Conservation (phyloP, 2,797 vertebrate species). For the Trematomus bernacchii region DNA sequence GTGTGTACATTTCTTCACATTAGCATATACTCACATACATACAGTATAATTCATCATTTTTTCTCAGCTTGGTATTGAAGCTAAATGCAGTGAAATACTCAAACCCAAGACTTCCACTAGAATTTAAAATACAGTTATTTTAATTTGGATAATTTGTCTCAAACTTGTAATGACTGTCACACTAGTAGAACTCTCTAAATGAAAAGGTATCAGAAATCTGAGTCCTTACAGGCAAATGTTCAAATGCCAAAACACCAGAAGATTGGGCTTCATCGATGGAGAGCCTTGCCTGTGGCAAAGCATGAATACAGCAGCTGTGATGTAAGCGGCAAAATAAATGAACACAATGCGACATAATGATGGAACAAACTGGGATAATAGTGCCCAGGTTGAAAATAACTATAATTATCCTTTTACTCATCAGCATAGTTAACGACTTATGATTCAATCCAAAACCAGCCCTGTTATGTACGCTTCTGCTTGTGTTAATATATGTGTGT, state of each 20-base stretch:
- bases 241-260: too few species aligned
- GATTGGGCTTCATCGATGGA: not conserved
- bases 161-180: not conserved
- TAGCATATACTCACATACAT: not conserved
- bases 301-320: conserved; percentile 27
- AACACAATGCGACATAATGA: conserved; percentile 38
- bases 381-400: conserved; percentile 31
- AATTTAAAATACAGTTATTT: not conserved
- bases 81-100: not conserved
- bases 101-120: not conserved
- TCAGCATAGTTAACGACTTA: conserved; percentile 38
- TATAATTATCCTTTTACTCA: conserved; percentile 49
- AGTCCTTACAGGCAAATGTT: not conserved
- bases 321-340: not conserved
- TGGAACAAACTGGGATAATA: conserved; percentile 42
- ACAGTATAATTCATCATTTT: not conserved
- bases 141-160: too few species aligned
- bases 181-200: not conserved
- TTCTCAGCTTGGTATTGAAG: not conserved
- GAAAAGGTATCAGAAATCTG: not conserved
- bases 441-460: conserved; percentile 25
- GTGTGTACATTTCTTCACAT: too few species aligned
- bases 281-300: conserved; percentile 11
- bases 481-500: conserved; percentile 10
- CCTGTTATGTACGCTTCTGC: conserved; percentile 3